Base-by-base conservation (phyloP, 2,888 invertebrate genomes). In the Nycteola revayana region DNA sequence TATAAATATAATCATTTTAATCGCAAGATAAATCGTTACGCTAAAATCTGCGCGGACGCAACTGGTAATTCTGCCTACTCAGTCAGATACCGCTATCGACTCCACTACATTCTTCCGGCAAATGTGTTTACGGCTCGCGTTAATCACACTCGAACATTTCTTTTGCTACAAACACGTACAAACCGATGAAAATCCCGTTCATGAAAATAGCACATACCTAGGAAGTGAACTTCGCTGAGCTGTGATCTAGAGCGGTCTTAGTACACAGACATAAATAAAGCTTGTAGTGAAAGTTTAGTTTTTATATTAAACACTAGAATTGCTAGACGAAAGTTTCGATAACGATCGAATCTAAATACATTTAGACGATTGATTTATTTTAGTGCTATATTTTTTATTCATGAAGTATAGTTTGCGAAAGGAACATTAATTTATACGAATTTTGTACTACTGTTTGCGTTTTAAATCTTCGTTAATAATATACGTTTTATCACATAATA, bases 221-320 rank as follows among this genome's bases (percentile, higher is more conserved):
- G 28, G 34, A 36, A 42, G 20, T 39, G 34, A n/a, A 22, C 22
- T 14, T 25, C 22, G 25, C 8, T 40, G 9, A 22, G 2, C 20
- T 38, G 18, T 21, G 2, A 50, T 40, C 42, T 45, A 54, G 59
- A 41, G 27, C 46, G 36, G 38, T 36, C 32, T 33, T 30, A 44
- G 30, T 38, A 32, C 45, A 26, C 34, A 32, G 23, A 37, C 30
- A 44, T 37, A 34, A 49, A 49, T 49, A 44, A 50, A 45, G 27
- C 38, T 49, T 42, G 32, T 9, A 45, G 60, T 43, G 54, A 61
- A 59, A 56, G 59, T 61, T n/a, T 1, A 28, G 31, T 42, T 46
- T 44, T 53, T 49, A 38, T 52, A 40, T 39, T 27, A 42, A 41
- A 21, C 35, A 37, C 14, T 46, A 43, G 46, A 39, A 51, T 39